Evolutionary conservation across 2,888 invertebrate species (phyloP), one percentile per base, ranked within the genome.

Genomic region (Euproctis similis): DNA sequence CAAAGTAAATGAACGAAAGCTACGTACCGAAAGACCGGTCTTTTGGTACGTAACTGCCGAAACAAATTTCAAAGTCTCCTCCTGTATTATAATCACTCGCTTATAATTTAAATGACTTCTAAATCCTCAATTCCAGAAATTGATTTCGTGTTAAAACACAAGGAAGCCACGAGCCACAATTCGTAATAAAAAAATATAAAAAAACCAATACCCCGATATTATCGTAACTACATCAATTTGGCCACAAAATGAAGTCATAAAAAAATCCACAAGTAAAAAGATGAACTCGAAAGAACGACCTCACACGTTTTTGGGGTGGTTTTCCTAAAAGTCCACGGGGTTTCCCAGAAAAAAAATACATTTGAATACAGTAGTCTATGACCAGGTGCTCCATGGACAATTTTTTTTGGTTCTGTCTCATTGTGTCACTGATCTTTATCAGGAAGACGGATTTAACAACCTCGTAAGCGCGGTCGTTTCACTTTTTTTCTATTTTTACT

Each of bases 361-460:
- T 82, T 82, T 80, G 64, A 81, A 82, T 81, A 82, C 82, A 80
- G 82, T 80, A 82, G 82, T 72, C 66, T 35, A 26, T 14, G 27
- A 17, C 50, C 47, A 47, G 50, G 46, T 50, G 50, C 28, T 65
- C 61, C 66, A 56, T 47, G 58, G 57, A 59, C 59, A 58, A 46
- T 66, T 60, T 64, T 62, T 61, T 59, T 52, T 36, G n/a, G n/a
- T n/a, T n/a, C n/a, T n/a, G n/a, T n/a, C n/a, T n/a, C n/a, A 58
- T 76, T 63, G 73, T 82, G 80, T 80, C 82, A 81, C 80, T 69
- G 82, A 81, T 82, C 72, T 72, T 74, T 81, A 81, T 81, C 82
- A 55, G 55, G 37, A 63, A 69, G 72, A 63, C 56, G 76, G 77
- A 72, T 73, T 82, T 78, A 77, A 80, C 74, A 74, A 76, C 67